Base-by-base conservation (phyloP, 2,797 vertebrate species). In the Acanthurus lineatus region DNA sequence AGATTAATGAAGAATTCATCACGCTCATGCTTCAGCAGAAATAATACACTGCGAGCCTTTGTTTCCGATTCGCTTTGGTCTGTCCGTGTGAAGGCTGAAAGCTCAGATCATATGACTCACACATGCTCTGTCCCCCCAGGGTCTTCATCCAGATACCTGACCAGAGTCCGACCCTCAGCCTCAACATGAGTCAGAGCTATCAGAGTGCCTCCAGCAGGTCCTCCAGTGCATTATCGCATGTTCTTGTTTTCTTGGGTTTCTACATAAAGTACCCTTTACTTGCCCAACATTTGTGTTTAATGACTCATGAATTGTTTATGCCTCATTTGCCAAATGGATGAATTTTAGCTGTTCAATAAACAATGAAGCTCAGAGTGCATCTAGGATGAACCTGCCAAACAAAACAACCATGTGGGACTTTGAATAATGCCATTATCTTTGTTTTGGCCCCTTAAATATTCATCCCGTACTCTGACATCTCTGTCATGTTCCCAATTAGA, bases 101-200 rank as follows among this genome's bases (percentile, higher is more conserved):
- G 62, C 38, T 32, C 22, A 57, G 81, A 86, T 94, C 88, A 86
- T 86, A 82, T 92, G 92, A 93, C 87, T 87, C 77, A 84, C 89
- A 82, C 90, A 82, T 85, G 79, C 69, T 70, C 58, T 25, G 79
- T 88, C 86, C 83, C 88, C 78, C 81, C 81, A 38, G 89, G 88
- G 88, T 89, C 79, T 80, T 83, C 81, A 82, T 73, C 85, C 76
- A 85, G 69, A 90, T 77, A 91, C 84, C 84, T 86, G 88, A 91
- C 89, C 89, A 84, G 62, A 68, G 17, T 44, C 17, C 28, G 49
- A 89, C 74, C 79, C 70, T 54, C 66, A 32, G 52, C 69, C 70
- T 67, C 40, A 59, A 57, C 57, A 32, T 48, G 17, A 79, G 57
- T 76, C 76, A 48, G 63, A 80, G 70, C 80, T 81, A 85, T n/a